These are phyloP conservation scores for Physella acuta DNA, from an alignment of 1,140 invertebrate species.

Conservation along the genomic window DNA sequence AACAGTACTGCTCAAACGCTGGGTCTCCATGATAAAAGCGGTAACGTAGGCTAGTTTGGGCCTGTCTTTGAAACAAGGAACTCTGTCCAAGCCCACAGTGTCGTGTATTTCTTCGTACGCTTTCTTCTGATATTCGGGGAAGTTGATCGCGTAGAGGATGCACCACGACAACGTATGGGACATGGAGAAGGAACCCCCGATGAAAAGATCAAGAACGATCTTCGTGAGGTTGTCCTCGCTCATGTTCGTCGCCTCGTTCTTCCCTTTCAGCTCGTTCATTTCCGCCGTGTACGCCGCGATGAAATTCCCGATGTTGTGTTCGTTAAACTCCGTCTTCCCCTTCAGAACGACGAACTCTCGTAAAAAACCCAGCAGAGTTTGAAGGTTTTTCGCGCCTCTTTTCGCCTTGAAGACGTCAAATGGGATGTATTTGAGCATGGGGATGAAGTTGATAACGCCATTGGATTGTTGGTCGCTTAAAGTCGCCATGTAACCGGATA, in stretches of 20 bases:
- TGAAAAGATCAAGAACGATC: slow-evolving; percentile 51
- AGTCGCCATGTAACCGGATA: slow-evolving; percentile 18
- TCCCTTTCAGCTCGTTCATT: slow-evolving; percentile 9
- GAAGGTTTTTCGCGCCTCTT: slow-evolving; percentile 18
- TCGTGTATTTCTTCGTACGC: slow-evolving; percentile 84
- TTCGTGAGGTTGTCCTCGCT: slow-evolving; percentile 23
- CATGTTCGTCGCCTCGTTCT: neutral
- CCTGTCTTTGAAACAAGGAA: slow-evolving; percentile 30
- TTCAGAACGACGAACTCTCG: neutral
- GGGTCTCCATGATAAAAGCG: slow-evolving; percentile 35
- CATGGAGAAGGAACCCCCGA: slow-evolving; percentile 87
- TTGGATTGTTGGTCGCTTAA: neutral
- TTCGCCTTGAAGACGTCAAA: slow-evolving; percentile 29
- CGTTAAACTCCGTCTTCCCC: neutral
- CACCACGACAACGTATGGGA: slow-evolving; percentile 83
- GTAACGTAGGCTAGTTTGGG: slow-evolving; percentile 33
- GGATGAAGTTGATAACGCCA: slow-evolving; percentile 26
- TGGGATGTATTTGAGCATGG: slow-evolving; percentile 30
- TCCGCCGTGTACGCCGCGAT: slow-evolving; percentile 34
- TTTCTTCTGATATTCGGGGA: slow-evolving; percentile 73
- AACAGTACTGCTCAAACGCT: slow-evolving; percentile 32
- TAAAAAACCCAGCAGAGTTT: slow-evolving; percentile 7
- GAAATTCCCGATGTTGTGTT: slow-evolving; percentile 28
- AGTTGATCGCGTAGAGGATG: slow-evolving; percentile 76
- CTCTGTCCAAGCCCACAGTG: slow-evolving; percentile 22